Base-by-base conservation (phyloP, 2,113 vertebrate genomes). In the Antigone vipio region DNA sequence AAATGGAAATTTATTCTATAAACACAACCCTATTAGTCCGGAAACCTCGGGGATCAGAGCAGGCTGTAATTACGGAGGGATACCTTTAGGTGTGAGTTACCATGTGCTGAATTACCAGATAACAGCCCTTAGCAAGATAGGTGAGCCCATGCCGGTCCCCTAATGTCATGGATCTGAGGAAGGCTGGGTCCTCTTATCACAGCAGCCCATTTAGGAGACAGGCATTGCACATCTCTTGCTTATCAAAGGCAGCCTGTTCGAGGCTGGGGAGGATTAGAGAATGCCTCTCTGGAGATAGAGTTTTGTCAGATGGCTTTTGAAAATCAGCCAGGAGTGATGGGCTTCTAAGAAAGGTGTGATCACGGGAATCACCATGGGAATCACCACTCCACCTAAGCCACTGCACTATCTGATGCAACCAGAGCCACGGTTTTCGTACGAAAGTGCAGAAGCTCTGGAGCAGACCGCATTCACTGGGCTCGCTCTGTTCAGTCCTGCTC, bases 1-100 rank as follows among this genome's bases (percentile, higher is more conserved):
- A 85, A 63, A 92, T 64, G 78, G 53, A 74, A 92, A 75, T 88
- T 72, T 47, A 68, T 92, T 75, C 82, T 47, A 44, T 56, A 52
- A 96, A 79, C 67, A 72, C 9, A 13, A 9, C 9, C 47, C 32
- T 30, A 4, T 72, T 68, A 59, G 85, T 52, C 59, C 85, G 76
- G 89, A 53, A 66, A 35, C 55, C 50, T 52, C 1, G 0, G 32
- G 58, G 26, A 60, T 83, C 83, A 55, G 79, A 72, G 62, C 78
- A 47, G 78, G 62, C 74, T 92, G 69, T 8, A 30, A 73, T 82
- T 50, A 32, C 7, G 27, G 64, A 53, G 64, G 55, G 50, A 9
- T 44, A 13, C 24, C 78, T 77, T 90, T 50, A 71, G 74, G 62
- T 85, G 32, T 40, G 82, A 72, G 56, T 40, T 75, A 50, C 27